Evolutionary conservation across 2,888 invertebrate species (phyloP).

Genomic region (Stegophylla sp.): DNA sequence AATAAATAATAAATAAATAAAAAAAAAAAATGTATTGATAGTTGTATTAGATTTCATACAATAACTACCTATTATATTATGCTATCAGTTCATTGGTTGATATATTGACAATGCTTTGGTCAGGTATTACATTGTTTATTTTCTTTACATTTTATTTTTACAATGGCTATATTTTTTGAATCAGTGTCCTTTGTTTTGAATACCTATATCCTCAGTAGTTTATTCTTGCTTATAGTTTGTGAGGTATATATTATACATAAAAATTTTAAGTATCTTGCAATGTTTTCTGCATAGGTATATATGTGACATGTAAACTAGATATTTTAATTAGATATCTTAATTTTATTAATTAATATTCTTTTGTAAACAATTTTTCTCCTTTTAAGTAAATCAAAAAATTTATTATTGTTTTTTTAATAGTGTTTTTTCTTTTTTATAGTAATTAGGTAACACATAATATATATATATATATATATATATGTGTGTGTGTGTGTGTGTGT

Average conservation of each 20-base stretch:
- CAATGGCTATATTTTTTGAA: slow-evolving; percentile 45
- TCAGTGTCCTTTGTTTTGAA: slow-evolving; percentile 43
- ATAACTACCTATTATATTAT: slow-evolving; percentile 15
- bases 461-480: too few species aligned
- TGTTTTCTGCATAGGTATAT: slow-evolving; percentile 20
- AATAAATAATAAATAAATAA: too few species aligned
- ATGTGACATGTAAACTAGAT: background rate
- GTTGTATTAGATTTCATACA: background rate
- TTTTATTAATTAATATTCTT: background rate
- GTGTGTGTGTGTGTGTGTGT: too few species aligned
- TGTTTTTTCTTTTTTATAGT: too few species aligned
- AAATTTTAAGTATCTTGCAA: slow-evolving; percentile 14
- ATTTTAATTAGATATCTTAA: slow-evolving; percentile 1
- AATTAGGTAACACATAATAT: too few species aligned
- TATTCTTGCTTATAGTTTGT: slow-evolving; percentile 8
- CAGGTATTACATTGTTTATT: slow-evolving; percentile 36
- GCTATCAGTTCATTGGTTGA: slow-evolving; percentile 8
- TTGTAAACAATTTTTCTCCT: background rate
- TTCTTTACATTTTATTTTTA: slow-evolving; percentile 24
- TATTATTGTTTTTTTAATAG: background rate
- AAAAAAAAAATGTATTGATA: too few species aligned
- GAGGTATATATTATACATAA: background rate
- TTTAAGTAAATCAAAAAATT: background rate
- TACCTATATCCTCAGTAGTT: background rate
- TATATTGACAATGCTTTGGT: slow-evolving; percentile 18